A percentile compares a stretch with the other conserved stretches of the same genome.
phyloP scores from a whole-genome alignment of 2,888 invertebrate species.

The Gymnosoma rotundatum region DNA sequence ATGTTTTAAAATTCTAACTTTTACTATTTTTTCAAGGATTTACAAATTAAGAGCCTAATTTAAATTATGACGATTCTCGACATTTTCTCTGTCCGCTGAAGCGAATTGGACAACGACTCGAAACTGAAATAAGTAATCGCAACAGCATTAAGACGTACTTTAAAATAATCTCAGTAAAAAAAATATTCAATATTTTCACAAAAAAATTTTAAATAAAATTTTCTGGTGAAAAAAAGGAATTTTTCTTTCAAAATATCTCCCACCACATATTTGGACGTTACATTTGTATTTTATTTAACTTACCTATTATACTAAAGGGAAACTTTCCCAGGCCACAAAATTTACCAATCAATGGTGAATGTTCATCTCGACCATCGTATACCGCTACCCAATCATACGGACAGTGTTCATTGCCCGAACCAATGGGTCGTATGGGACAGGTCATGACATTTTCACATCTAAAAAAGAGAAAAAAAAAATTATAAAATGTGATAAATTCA shows the following conservation, averaged over 20 bases:
- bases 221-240: no score
- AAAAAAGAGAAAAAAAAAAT: constrained; percentile 61
- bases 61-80: no score
- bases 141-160: no score
- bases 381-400: constrained; percentile 95
- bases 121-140: no score
- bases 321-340: constrained; percentile 97
- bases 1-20: no score
- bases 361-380: constrained; percentile 94
- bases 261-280: background rate
- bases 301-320: constrained; percentile 94
- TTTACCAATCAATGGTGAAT: constrained; percentile 93
- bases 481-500: background rate
- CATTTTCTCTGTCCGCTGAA: no score
- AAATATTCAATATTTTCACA: no score
- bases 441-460: constrained; percentile 97
- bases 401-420: constrained; percentile 93
- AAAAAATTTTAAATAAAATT: no score
- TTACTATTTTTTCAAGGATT: no score
- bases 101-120: no score
- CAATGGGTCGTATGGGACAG: constrained; percentile 95
- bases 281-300: constrained; percentile 61
- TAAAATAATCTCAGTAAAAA: no score
- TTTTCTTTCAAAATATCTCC: background rate
- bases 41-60: no score